Percentiles rank a stretch among this genome's conserved stretches.
phyloP scores from a whole-genome alignment of 2,797 vertebrate genomes.

The Tenualosa thibaudeaui region DNA sequence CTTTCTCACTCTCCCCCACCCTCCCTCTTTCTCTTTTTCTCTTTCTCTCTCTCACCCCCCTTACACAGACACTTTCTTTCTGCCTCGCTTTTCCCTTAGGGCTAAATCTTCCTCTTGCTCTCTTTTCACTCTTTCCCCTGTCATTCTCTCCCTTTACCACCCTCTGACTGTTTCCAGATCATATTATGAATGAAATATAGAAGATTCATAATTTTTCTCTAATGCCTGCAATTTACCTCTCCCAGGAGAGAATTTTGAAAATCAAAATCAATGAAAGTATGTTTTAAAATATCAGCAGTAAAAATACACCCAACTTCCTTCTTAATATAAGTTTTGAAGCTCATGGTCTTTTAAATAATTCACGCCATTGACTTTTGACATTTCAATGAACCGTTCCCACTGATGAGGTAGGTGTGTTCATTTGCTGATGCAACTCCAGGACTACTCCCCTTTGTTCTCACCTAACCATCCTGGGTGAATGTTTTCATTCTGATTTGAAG shows the following conservation, averaged over 20 bases:
- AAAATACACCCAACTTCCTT: not conserved
- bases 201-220: not conserved
- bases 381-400: not conserved
- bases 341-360: not conserved
- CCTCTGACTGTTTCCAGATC: not conserved
- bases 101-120: slow-evolving; percentile 6
- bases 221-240: not conserved
- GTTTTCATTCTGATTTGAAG: slow-evolving; percentile 44
- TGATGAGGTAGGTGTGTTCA: not conserved
- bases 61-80: not conserved
- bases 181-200: not conserved
- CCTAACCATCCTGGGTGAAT: not conserved
- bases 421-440: slow-evolving; percentile 7
- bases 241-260: not conserved
- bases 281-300: not conserved
- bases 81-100: slow-evolving; percentile 8
- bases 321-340: not conserved
- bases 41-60: not conserved
- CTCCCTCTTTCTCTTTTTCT: not conserved
- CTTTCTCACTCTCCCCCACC: not conserved
- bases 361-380: not conserved
- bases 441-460: not conserved
- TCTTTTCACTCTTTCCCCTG: not conserved
- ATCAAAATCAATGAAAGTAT: not conserved
- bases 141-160: not conserved